Conservation (phyloP, 1,140 invertebrate species). For the Dinoponera quadriceps region DNA sequence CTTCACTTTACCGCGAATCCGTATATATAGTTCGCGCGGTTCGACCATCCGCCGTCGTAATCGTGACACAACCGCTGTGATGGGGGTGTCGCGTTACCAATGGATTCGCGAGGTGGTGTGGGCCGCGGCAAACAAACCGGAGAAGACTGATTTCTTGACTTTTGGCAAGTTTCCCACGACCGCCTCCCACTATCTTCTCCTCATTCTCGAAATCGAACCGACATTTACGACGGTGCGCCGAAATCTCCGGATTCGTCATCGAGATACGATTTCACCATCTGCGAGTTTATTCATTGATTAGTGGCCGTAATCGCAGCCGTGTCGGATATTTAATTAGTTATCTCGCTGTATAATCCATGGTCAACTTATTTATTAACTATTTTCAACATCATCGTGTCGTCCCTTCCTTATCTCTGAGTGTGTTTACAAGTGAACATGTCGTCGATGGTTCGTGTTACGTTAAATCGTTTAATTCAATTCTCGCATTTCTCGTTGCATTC, state of each 20-base stretch:
- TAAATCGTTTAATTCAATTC: not conserved
- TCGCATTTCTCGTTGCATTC: too few relatives aligned
- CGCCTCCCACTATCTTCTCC: constrained; percentile 65
- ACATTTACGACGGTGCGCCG: constrained; percentile 75
- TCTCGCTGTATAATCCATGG: not conserved
- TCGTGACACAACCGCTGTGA: constrained; percentile 51
- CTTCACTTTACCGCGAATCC: constrained; percentile 25
- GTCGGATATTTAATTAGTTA: not conserved
- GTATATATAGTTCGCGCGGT: constrained; percentile 37
- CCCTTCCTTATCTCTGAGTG: not conserved
- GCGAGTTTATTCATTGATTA: too few relatives aligned
- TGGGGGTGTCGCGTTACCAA: constrained; percentile 69
- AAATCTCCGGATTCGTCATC: constrained; percentile 72
- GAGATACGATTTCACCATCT: constrained; percentile 74
- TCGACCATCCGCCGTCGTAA: constrained; percentile 58
- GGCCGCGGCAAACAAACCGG: constrained; percentile 70
- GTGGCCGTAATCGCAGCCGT: too few relatives aligned
- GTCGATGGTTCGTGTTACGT: not conserved
- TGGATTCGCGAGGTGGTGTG: constrained; percentile 64
- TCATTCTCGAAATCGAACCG: constrained; percentile 77
- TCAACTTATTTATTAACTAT: constrained; percentile 11
- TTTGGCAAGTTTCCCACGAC: constrained; percentile 78
- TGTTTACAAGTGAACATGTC: too few relatives aligned
- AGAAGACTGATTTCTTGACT: constrained; percentile 74
- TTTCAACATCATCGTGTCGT: not conserved